Conservation (phyloP, 92 coral and sea anemone species). For the Micromussa lordhowensis region DNA sequence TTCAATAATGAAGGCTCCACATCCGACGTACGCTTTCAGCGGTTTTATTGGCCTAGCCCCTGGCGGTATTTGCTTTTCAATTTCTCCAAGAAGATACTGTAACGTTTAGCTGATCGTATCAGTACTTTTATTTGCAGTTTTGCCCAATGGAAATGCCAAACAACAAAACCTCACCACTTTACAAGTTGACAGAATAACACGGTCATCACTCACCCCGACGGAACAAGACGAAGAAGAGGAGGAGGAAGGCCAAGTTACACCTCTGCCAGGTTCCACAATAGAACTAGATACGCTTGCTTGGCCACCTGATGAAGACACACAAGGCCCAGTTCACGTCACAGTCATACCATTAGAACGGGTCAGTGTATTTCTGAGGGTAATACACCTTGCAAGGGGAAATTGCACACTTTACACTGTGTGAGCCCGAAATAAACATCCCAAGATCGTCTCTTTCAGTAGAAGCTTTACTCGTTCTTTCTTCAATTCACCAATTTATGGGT, state of each 20-base stretch:
- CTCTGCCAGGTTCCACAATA: conserved; percentile 48
- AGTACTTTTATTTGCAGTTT: conserved; percentile 14
- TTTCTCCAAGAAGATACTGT: background rate
- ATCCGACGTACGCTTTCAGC: too few species aligned
- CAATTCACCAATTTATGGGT: too few species aligned
- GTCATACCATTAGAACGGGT: conserved; percentile 31
- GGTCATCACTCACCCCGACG: conserved; percentile 10
- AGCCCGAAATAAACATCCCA: background rate
- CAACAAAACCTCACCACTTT: conserved; percentile 11
- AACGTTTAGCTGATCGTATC: background rate
- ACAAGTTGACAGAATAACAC: background rate
- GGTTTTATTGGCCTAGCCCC: too few species aligned
- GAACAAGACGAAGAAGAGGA: conserved; percentile 9
- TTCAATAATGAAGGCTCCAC: too few species aligned
- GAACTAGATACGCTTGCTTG: conserved; percentile 9
- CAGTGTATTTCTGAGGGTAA: background rate
- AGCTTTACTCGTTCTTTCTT: too few species aligned
- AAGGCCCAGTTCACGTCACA: conserved; percentile 31
- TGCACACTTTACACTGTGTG: background rate
- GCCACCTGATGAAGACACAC: conserved; percentile 27
- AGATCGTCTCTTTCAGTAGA: too few species aligned
- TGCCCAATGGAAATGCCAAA: conserved; percentile 21
- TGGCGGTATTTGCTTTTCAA: background rate
- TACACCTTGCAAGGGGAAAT: background rate
- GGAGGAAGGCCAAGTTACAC: conserved; percentile 25